Evolutionary conservation across 2,888 invertebrate species (phyloP).

Genomic region (Drosophila cognata): DNA sequence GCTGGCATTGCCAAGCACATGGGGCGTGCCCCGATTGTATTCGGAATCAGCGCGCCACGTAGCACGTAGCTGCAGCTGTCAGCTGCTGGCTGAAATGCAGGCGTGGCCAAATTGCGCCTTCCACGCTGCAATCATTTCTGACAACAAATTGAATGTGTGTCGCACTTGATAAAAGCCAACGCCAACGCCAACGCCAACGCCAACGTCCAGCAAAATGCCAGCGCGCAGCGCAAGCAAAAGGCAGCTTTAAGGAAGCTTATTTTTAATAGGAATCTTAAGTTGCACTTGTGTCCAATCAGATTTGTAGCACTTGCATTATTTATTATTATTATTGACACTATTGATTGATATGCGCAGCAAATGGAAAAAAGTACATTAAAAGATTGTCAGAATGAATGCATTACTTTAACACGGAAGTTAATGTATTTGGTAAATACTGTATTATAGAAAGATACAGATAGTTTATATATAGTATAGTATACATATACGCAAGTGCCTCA

Average conservation of each 20-base stretch:
- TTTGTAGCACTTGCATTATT: not conserved
- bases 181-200: not conserved
- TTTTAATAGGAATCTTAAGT: not conserved
- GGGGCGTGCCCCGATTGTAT: conserved; percentile 20
- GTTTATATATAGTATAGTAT: rapidly evolving
- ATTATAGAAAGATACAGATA: not conserved
- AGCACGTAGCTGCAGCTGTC: conserved; percentile 22
- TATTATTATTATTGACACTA: not conserved
- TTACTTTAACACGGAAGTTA: not conserved
- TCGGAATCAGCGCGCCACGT: conserved; percentile 4
- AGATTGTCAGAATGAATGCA: not conserved
- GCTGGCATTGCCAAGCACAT: conserved; percentile 48
- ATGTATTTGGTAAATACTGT: not conserved
- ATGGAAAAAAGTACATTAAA: not conserved
- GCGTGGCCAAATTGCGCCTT: conserved; percentile 20
- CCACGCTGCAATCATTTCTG: conserved; percentile 15
- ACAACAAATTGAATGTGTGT: conserved; percentile 1
- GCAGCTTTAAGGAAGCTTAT: not conserved
- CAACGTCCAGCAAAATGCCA: conserved; percentile 1
- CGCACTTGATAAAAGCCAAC: not conserved
- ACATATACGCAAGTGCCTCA: not conserved
- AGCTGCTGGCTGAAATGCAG: conserved; percentile 30
- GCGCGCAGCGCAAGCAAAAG: not conserved
- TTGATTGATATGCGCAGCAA: not conserved
- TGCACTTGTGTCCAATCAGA: not conserved